A percentile compares a stretch with the other conserved stretches of the same genome.
Evolutionary conservation across 92 coral and sea anemone species (phyloP).

Genomic region (Epizoanthus illoricatus): DNA sequence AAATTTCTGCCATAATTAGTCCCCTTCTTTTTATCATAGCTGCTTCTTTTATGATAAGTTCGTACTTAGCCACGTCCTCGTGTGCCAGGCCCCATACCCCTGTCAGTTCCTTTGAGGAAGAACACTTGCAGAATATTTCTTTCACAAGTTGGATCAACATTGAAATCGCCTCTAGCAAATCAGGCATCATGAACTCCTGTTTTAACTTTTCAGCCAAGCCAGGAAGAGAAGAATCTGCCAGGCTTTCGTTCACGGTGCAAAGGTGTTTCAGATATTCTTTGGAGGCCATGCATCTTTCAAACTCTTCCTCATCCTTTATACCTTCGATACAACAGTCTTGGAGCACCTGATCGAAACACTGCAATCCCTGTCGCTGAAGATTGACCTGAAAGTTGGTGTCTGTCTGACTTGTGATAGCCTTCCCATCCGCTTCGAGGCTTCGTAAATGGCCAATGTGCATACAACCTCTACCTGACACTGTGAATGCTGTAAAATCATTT

Average conservation of each 20-base stretch:
- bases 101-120: not conserved
- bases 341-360: conserved; percentile 1
- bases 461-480: not conserved
- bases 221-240: not conserved
- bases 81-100: conserved; percentile 2
- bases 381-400: not conserved
- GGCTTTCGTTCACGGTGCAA: not conserved
- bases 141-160: conserved; percentile 8
- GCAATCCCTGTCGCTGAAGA: not conserved
- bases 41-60: not conserved
- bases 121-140: not conserved
- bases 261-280: not conserved
- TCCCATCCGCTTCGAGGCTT: not conserved
- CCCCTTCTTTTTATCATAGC: not conserved
- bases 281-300: not conserved
- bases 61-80: not conserved
- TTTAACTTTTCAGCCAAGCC: not conserved
- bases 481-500: not conserved
- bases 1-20: not conserved
- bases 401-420: not conserved
- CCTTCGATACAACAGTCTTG: conserved; percentile 14
- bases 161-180: not conserved
- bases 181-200: not conserved
- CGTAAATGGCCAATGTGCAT: conserved; percentile 11
- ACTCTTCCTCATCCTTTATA: not conserved